phyloP scores from a whole-genome alignment of 2,797 vertebrate species.

The Acanthis flammea region DNA sequence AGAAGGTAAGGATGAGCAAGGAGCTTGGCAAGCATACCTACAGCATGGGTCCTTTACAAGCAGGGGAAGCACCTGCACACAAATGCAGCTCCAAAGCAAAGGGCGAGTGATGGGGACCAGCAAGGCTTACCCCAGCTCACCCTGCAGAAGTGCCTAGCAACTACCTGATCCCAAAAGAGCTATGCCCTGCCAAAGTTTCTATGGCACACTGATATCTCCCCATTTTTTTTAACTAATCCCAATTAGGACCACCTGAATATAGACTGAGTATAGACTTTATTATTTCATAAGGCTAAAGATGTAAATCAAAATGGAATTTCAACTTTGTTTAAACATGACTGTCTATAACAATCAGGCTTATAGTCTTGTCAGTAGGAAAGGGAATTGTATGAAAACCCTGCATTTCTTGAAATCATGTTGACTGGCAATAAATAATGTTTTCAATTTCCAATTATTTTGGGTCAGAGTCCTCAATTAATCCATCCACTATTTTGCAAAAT shows the following conservation, averaged over 20 bases:
- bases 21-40: neutral
- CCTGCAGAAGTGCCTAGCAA: neutral
- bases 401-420: neutral
- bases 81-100: neutral
- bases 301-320: neutral
- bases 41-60: neutral
- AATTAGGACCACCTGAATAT: neutral
- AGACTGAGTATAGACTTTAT: neutral
- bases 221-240: neutral
- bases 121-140: neutral
- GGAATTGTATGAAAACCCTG: neutral
- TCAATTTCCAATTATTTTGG: neutral
- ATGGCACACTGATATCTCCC: fast-evolving
- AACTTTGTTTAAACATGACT: neutral
- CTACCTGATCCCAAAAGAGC: neutral
- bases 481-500: neutral
- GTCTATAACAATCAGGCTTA: neutral
- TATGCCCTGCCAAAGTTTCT: neutral
- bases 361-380: neutral
- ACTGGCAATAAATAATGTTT: neutral
- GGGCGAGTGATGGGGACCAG: neutral
- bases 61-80: neutral
- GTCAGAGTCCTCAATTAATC: neutral
- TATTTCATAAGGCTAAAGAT: neutral
- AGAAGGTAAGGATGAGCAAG: neutral